Conservation (phyloP, 2,888 invertebrate species). For the Idaea dimidiata region DNA sequence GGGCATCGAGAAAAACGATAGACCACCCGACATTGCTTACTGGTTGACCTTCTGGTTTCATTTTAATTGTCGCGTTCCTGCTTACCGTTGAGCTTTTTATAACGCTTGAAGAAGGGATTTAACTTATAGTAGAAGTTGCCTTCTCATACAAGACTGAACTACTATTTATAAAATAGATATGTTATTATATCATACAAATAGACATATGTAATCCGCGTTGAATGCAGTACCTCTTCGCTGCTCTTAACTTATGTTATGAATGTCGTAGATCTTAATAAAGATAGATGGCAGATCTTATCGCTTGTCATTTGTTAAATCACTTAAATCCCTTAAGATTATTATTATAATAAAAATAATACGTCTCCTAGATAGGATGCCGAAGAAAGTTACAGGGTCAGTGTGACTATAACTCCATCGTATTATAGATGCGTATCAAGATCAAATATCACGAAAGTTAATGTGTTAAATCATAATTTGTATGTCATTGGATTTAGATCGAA, state of each 20-base stretch:
- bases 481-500: slow-evolving; percentile 38
- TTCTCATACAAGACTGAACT: slow-evolving; percentile 16
- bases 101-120: slow-evolving; percentile 15
- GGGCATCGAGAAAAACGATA: slow-evolving; percentile 40
- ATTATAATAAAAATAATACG: slow-evolving; percentile 43
- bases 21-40: slow-evolving; percentile 49
- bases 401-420: slow-evolving; percentile 35
- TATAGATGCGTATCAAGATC: slow-evolving; percentile 37
- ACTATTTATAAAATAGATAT: slow-evolving; percentile 27
- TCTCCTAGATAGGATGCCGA: slow-evolving; percentile 24
- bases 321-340: slow-evolving; percentile 43
- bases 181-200: slow-evolving; percentile 29
- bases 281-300: slow-evolving; percentile 54
- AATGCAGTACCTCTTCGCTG: slow-evolving; percentile 40
- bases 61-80: slow-evolving; percentile 32
- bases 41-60: slow-evolving; percentile 41
- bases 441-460: slow-evolving; percentile 35
- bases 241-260: slow-evolving; percentile 43
- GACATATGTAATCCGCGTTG: slow-evolving; percentile 45
- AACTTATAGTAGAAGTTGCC: slow-evolving; percentile 8
- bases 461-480: slow-evolving; percentile 43
- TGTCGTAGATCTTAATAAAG: slow-evolving; percentile 57
- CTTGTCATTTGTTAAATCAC: slow-evolving; percentile 34
- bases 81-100: slow-evolving; percentile 16
- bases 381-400: slow-evolving; percentile 41